Evolutionary conservation across 2,888 invertebrate genomes (phyloP), one percentile per base, ranked within the genome.

Genomic region (Trypoxylon attenuatum): DNA sequence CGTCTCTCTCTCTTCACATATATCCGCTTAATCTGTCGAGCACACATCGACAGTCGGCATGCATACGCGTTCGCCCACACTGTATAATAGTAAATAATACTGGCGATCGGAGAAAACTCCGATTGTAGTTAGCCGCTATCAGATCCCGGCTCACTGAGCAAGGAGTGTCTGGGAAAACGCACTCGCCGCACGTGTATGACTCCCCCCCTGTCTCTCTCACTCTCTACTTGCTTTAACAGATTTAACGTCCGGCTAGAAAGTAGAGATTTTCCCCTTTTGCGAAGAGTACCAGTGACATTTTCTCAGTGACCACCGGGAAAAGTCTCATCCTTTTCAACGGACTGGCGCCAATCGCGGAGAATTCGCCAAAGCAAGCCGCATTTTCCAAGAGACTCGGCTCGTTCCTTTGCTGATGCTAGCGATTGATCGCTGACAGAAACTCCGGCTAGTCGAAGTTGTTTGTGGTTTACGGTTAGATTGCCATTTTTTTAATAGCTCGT

Each of bases 91-190:
- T 76, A 75, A 81, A 80, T 79, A 82, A 82, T 82, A 78, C 76
- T 65, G 75, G 69, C 74, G 77, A 82, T 82, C 75, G 74, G 65
- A 77, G 76, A 78, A 78, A 81, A 78, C 80, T 80, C 62, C 74
- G 82, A 83, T 82, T 83, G 82, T 82, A 77, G 77, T 77, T 76
- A 77, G 77, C 82, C 82, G 81, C 83, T 81, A 82, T 83, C 82
- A 79, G 82, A 83, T 84, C 73, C 72, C 74, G 74, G 76, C 69
- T 76, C 73, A 79, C 71, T 69, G 74, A 73, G 69, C 58, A 79
- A 73, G 80, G 81, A 80, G 80, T 81, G 81, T 76, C 77, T 79
- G 82, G 78, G 80, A 82, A 80, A 82, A 82, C 79, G 75, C 77
- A 77, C 67, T 72, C 71, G 69, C 71, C 45, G 13, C 49, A 42